phyloP scores from a whole-genome alignment of 2,888 invertebrate species.

The Folsomia candida region DNA sequence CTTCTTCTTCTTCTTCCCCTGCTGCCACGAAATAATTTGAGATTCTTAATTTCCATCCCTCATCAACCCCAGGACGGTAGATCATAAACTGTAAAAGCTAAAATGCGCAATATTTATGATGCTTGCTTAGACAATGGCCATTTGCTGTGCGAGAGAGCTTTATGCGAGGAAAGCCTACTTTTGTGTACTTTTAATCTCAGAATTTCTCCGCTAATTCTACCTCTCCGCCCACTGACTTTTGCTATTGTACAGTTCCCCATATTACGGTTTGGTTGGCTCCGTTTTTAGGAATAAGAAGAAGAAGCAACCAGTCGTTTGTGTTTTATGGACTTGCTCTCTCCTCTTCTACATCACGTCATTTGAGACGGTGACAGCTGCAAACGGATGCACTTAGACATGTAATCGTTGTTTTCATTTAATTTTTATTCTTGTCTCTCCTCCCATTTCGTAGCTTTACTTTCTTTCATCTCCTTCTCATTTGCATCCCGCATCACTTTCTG shows the following conservation, averaged over 20 bases:
- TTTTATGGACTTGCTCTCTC: neutral
- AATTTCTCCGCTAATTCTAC: neutral
- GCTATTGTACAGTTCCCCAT: too few species aligned
- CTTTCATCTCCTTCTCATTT: neutral
- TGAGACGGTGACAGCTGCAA: neutral
- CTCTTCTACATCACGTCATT: neutral
- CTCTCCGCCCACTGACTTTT: too few species aligned
- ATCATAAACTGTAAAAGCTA: slow-evolving; percentile 8
- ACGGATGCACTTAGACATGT: neutral
- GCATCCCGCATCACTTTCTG: neutral
- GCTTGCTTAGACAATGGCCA: neutral
- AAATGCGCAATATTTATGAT: slow-evolving; percentile 6
- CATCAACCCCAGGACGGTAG: slow-evolving; percentile 15
- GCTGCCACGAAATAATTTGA: neutral
- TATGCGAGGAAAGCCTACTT: neutral
- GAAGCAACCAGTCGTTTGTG: slow-evolving; percentile 1
- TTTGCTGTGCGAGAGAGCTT: neutral
- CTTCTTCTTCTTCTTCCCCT: neutral
- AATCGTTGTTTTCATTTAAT: slow-evolving; percentile 7
- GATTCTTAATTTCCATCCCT: slow-evolving; percentile 20
- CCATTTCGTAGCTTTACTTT: neutral
- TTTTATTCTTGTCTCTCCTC: neutral
- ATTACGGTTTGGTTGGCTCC: too few species aligned
- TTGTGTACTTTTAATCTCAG: slow-evolving; percentile 9
- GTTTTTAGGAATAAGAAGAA: too few species aligned